Base-by-base conservation (phyloP, 1,140 invertebrate genomes). In the Cyrtorhinus lividipennis region DNA sequence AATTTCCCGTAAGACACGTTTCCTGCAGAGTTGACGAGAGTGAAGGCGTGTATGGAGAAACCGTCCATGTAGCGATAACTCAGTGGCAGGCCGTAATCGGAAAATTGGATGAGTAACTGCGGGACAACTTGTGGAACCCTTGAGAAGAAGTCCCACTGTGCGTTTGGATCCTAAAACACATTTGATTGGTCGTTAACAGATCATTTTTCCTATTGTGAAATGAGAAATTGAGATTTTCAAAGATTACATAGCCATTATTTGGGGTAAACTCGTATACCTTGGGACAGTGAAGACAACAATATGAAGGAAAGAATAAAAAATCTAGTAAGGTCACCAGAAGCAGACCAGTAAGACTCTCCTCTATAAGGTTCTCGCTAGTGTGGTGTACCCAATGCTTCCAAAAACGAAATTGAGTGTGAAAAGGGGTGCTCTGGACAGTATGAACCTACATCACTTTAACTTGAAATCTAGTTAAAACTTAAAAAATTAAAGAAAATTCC, bases 111-210 rank as follows among this genome's bases (percentile, higher is more conserved):
- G 71, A 87, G 78, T 1, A 92, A 78, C 73, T 95, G 92, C 71
- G 95, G 92, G 25, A 83, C 84, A 1, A 85, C 80, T 73, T 96
- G 92, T 0, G 91, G 90, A 45, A 90, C 79, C 24, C 95, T 74
- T 1, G 89, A 83, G 30, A 95, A 77, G 72, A 96, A 98, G 72
- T 97, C 94, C 92, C 93, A 97, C 68, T 94, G 90, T 85, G 90
- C 90, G 67, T 95, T 88, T 1, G 87, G 74, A 75, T 93, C 90
- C 78, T 82, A 56, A 73, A 91, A 96, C 20, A 93, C 91, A 72
- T 97, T 88, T 92, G n/a, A n/a, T n/a, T n/a, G n/a, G n/a, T n/a
- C n/a, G n/a, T n/a, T n/a, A n/a, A n/a, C n/a, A n/a, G n/a, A n/a
- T n/a, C n/a, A n/a, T n/a, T n/a, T n/a, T n/a, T n/a, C n/a, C n/a